Evolutionary conservation across 1,140 invertebrate species (phyloP), one percentile per base, ranked within the genome.

Genomic region (Euglossa dilemma): DNA sequence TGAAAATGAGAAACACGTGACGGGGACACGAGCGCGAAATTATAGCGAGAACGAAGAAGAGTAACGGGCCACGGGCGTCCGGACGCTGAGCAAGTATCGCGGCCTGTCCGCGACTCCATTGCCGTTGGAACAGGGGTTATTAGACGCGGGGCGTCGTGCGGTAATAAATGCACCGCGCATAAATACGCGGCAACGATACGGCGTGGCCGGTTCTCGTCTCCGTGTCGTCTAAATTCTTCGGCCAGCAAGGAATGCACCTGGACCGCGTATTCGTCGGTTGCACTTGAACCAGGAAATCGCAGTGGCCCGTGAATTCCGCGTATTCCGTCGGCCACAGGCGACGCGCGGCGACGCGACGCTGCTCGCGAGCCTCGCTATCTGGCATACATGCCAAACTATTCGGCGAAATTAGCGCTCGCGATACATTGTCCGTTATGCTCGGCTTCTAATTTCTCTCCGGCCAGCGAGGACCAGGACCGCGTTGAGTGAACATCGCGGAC

Each of bases 271-370:
- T 86, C 80, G 75, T 61, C 59, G 36, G 76, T 56, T 87, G 85
- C 86, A 87, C 84, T 87, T 86, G 84, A 87, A 87, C 79, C 84
- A 86, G 80, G 84, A 86, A 86, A 87, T 78, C 59, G 84, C 73
- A 67, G 78, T 52, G 7, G 12, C 77, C 54, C 45, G 47, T 73
- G 78, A 80, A 64, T 73, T 52, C 36, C 59, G 59, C 66, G 25
- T 66, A 20, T 20, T 36, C 36, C 36, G 36, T 36, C 36, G 1
- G 1, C 36, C 36, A 23, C 16, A 52, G 12, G 16, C 14, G 50
- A 14, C 50, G 45, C 14, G 45, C n/a, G 20, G 59, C 76, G 66
- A 47, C 45, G n/a, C 50, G 3, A 14, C 67, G 7, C 23, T 2
- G 25, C 5, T 23, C 12, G n/a, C n/a, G 11, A n/a, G n/a, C 57